Evolutionary conservation across 2,888 invertebrate species (phyloP).

Genomic region (Cordilura impudica): DNA sequence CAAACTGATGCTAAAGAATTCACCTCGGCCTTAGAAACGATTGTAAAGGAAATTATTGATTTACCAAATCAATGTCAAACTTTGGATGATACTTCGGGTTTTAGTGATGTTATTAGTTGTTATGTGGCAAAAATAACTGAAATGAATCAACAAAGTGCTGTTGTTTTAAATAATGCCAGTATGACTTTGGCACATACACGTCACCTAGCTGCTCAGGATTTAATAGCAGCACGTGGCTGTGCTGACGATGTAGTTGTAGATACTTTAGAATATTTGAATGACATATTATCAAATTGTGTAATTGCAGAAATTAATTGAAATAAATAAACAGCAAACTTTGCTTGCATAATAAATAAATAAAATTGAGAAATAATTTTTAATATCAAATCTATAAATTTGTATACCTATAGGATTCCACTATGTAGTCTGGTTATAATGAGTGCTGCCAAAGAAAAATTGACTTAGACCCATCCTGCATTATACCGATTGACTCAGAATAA

Average conservation of each 20-base stretch:
- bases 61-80: conserved; percentile 59
- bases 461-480: no score
- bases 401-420: no score
- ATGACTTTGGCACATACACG: conserved; percentile 66
- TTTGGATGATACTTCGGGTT: not conserved
- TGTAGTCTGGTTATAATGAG: no score
- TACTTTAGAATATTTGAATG: conserved; percentile 49
- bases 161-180: conserved; percentile 66
- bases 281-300: conserved; percentile 51
- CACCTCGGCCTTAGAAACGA: conserved; percentile 59
- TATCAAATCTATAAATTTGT: no score
- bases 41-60: conserved; percentile 66
- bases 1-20: conserved; percentile 41
- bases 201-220: conserved; percentile 62
- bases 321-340: no score
- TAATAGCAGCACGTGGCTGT: conserved; percentile 64
- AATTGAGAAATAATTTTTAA: no score
- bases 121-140: conserved; percentile 66
- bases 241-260: conserved; percentile 63
- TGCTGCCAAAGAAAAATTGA: no score
- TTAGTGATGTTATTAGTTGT: conserved; percentile 63
- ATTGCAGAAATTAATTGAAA: no score
- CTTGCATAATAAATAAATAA: no score
- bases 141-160: conserved; percentile 67
- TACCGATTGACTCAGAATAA: no score